These are phyloP conservation scores for Ophiodon elongatus DNA, from an alignment of 2,113 vertebrate genomes.

Conservation along the genomic window DNA sequence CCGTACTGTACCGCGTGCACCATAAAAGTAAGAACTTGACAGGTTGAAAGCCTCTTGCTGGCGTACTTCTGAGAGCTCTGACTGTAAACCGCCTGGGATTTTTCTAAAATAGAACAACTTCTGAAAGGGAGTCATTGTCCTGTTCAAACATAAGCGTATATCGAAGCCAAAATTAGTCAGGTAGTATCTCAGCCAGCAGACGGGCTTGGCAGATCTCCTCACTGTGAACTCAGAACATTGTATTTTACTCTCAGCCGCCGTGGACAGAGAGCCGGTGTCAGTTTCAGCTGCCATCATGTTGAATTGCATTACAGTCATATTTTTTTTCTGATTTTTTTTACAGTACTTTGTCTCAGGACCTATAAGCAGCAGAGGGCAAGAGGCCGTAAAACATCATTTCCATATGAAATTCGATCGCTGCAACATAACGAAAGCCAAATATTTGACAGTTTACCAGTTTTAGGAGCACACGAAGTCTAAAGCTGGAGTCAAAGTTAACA, in stretches of 20 bases:
- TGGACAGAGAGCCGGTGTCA: slow-evolving; percentile 40
- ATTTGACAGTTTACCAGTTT: slow-evolving; percentile 61
- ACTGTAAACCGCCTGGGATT: slow-evolving; percentile 72
- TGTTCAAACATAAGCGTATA: slow-evolving; percentile 48
- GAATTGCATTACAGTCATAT: slow-evolving; percentile 30
- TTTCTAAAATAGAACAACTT: slow-evolving; percentile 74
- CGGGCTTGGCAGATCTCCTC: slow-evolving; percentile 61
- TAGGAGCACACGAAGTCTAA: slow-evolving; percentile 25
- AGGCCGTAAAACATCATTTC: slow-evolving; percentile 47
- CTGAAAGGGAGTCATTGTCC: slow-evolving; percentile 77
- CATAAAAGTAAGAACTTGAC: slow-evolving; percentile 62
- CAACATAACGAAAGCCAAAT: slow-evolving; percentile 50
- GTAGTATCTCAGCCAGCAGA: slow-evolving; percentile 60
- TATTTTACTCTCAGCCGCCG: slow-evolving; percentile 26
- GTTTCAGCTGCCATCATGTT: slow-evolving; percentile 43
- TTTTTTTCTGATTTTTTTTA: slow-evolving; percentile 10
- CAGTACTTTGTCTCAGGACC: slow-evolving; percentile 47
- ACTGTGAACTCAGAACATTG: slow-evolving; percentile 46
- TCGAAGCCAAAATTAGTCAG: slow-evolving; percentile 72
- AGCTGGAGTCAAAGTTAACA: slow-evolving; percentile 30
- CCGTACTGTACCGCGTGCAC: slow-evolving; percentile 22
- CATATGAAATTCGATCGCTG: slow-evolving; percentile 55
- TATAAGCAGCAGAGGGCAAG: slow-evolving; percentile 6
- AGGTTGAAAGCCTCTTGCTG: slow-evolving; percentile 67
- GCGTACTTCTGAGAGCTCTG: slow-evolving; percentile 63